Conservation (phyloP, 2,888 invertebrate species). For the Macroteleia sp. region DNA sequence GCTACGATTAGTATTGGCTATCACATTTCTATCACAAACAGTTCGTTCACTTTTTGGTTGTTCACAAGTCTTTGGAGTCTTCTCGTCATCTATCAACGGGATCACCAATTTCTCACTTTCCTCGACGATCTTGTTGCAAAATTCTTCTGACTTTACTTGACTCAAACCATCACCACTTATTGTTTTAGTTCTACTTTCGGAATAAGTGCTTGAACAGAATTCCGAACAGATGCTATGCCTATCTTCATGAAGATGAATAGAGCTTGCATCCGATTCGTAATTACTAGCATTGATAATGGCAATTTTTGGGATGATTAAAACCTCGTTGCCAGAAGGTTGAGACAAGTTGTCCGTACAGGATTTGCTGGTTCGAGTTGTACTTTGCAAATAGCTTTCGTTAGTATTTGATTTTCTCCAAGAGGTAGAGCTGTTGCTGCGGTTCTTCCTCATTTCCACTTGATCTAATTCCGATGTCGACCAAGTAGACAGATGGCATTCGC, state of each 20-base stretch:
- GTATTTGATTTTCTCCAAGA: constrained; percentile 78
- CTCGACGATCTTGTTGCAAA: constrained; percentile 68
- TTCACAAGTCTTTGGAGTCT: not conserved
- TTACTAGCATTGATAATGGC: constrained; percentile 82
- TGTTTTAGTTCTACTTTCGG: constrained; percentile 74
- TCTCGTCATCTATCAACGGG: not conserved
- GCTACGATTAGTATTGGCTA: constrained; percentile 43
- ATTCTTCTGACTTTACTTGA: constrained; percentile 74
- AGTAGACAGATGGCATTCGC: constrained; percentile 69
- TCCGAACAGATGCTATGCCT: constrained; percentile 67
- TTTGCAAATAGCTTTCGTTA: constrained; percentile 62
- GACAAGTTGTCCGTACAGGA: constrained; percentile 68
- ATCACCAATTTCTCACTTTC: constrained; percentile 59
- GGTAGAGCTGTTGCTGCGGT: constrained; percentile 78
- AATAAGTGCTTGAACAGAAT: constrained; percentile 69
- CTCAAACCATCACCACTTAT: constrained; percentile 77
- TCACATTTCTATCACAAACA: constrained; percentile 47
- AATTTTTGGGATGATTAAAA: constrained; percentile 77
- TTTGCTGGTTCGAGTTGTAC: constrained; percentile 71
- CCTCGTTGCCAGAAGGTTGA: constrained; percentile 5
- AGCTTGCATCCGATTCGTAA: constrained; percentile 81
- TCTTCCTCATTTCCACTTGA: constrained; percentile 69
- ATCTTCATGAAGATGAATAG: constrained; percentile 75
- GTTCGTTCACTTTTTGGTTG: constrained; percentile 5
- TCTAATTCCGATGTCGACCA: constrained; percentile 67